Evolutionary conservation across 2,113 vertebrate genomes (phyloP).

Genomic region (Nestor notabilis): DNA sequence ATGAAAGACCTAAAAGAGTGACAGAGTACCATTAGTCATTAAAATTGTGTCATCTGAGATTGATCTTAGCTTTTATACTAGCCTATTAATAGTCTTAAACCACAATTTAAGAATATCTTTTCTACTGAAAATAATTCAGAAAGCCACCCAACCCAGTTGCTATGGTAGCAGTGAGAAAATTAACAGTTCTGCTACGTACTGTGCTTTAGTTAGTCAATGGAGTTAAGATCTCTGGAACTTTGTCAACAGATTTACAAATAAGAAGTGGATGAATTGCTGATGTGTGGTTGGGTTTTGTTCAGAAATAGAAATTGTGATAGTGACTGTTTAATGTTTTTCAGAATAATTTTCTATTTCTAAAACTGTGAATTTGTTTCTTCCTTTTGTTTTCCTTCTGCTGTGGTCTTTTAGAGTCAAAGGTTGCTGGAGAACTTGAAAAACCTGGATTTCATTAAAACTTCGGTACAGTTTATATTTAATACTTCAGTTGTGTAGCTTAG

Average conservation of each 20-base stretch:
- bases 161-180: neutral
- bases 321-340: neutral
- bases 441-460: slow-evolving; percentile 86
- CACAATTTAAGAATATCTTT: neutral
- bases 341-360: neutral
- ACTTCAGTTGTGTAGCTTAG: neutral
- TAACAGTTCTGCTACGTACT: neutral
- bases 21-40: neutral
- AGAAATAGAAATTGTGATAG: neutral
- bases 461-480: slow-evolving; percentile 76
- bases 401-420: slow-evolving; percentile 84
- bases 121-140: neutral
- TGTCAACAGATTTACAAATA: neutral
- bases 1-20: neutral
- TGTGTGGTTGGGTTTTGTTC: neutral
- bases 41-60: neutral
- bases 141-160: neutral
- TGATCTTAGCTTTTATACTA: neutral
- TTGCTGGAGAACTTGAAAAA: slow-evolving; percentile 88
- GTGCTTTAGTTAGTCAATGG: neutral
- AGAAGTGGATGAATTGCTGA: neutral
- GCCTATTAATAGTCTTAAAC: neutral
- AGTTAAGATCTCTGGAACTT: neutral
- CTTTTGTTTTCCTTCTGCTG: neutral
- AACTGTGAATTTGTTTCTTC: neutral